Evolutionary conservation across 2,113 vertebrate genomes (phyloP).

Genomic region (Grammomys surdaster): DNA sequence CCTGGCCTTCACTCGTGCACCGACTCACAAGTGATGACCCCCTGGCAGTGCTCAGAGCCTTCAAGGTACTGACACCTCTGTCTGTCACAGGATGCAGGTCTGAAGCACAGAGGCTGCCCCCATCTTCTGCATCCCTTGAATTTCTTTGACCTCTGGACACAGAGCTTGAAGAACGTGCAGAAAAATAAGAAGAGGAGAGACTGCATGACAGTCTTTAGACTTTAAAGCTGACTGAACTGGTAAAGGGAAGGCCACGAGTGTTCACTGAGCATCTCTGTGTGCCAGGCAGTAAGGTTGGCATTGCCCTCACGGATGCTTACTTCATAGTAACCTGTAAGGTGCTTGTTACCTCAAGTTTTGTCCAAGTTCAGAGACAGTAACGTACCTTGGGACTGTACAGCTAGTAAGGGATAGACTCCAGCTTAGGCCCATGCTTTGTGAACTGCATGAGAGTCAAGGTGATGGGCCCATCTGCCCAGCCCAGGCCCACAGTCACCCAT

Average conservation of each 20-base stretch:
- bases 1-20: conserved; percentile 93
- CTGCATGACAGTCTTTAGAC: conserved; percentile 10
- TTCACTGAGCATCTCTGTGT: not conserved
- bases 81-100: not conserved
- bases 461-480: not conserved
- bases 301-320: not conserved
- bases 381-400: not conserved
- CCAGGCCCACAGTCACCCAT: not conserved
- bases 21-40: conserved; percentile 94
- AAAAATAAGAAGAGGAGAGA: conserved; percentile 51
- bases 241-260: not conserved
- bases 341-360: not conserved
- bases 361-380: conserved; percentile 31
- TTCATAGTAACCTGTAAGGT: not conserved
- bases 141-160: not conserved
- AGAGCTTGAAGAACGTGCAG: conserved; percentile 24
- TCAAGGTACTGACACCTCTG: conserved; percentile 88
- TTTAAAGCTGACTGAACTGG: conserved; percentile 36
- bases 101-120: not conserved
- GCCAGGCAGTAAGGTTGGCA: not conserved
- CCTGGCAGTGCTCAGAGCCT: conserved; percentile 93
- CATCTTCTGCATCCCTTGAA: not conserved
- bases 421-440: not conserved
- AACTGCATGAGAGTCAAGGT: not conserved
- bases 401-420: not conserved